Conservation (phyloP, 1,140 invertebrate species). For the Drosophila ogumai region DNA sequence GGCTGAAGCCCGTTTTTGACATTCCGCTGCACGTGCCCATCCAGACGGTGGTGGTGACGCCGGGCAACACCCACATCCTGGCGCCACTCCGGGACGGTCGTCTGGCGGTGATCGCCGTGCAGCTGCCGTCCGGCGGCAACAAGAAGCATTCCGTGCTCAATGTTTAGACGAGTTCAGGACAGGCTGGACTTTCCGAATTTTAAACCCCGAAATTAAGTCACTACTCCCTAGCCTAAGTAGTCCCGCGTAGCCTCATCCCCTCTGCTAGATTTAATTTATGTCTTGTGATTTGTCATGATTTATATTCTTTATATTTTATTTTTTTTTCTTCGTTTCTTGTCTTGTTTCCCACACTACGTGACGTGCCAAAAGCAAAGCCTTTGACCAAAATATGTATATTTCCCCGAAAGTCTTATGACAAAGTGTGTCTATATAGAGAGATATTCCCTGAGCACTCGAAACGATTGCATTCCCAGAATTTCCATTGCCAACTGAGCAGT, state of each 20-base stretch:
- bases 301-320: neutral
- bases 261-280: constrained; percentile 26
- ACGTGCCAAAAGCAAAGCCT: constrained; percentile 51
- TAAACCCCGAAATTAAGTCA: neutral
- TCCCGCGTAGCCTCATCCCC: neutral
- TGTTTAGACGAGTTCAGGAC: constrained; percentile 53
- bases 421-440: constrained; percentile 19
- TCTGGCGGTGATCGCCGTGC: constrained; percentile 86
- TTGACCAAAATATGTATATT: constrained; percentile 28
- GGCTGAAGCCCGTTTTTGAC: constrained; percentile 86
- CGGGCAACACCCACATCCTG: constrained; percentile 87
- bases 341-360: constrained; percentile 27
- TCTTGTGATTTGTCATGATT: constrained; percentile 42
- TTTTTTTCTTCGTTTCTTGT: constrained; percentile 7
- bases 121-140: constrained; percentile 63
- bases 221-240: constrained; percentile 25
- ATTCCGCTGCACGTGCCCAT: constrained; percentile 87
- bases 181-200: constrained; percentile 35
- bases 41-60: constrained; percentile 87
- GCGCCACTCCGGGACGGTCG: constrained; percentile 87
- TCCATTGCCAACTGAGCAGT: constrained; percentile 35
- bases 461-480: constrained; percentile 41
- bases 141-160: constrained; percentile 84
- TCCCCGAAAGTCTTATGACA: constrained; percentile 36
- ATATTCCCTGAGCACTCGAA: constrained; percentile 24